These are phyloP conservation scores for Apotomis capreana DNA, from an alignment of 2,888 invertebrate genomes.

Conservation along the genomic window DNA sequence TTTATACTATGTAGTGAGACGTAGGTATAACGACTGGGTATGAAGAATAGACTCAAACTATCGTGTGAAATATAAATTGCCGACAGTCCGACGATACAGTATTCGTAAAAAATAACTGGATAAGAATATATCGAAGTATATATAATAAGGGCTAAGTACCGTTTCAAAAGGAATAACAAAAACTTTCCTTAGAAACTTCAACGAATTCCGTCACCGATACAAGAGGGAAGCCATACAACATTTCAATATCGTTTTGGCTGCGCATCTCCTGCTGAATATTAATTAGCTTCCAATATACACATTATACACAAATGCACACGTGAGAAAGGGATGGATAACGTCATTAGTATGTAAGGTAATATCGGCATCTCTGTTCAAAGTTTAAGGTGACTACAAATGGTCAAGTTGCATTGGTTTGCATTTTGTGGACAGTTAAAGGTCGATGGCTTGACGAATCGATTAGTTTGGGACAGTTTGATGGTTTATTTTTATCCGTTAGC, in stretches of 20 bases:
- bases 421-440: slow-evolving; percentile 46
- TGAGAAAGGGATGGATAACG: slow-evolving; percentile 33
- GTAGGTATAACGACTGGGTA: too few relatives aligned
- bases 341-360: slow-evolving; percentile 41
- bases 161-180: slow-evolving; percentile 42
- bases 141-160: not conserved
- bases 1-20: too few relatives aligned
- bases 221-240: slow-evolving; percentile 57
- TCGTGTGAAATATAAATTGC: too few relatives aligned
- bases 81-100: too few relatives aligned
- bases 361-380: slow-evolving; percentile 38
- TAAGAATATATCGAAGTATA: too few relatives aligned
- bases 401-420: slow-evolving; percentile 43
- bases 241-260: slow-evolving; percentile 65
- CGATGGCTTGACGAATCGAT: slow-evolving; percentile 35
- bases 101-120: too few relatives aligned
- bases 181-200: slow-evolving; percentile 59
- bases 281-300: slow-evolving; percentile 29
- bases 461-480: slow-evolving; percentile 19
- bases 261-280: slow-evolving; percentile 46
- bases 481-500: slow-evolving; percentile 19
- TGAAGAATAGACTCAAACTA: too few relatives aligned
- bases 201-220: slow-evolving; percentile 42
- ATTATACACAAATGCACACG: slow-evolving; percentile 34
- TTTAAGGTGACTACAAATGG: slow-evolving; percentile 37